phyloP scores from a whole-genome alignment of 2,797 vertebrate genomes.

The Nasua narica region DNA sequence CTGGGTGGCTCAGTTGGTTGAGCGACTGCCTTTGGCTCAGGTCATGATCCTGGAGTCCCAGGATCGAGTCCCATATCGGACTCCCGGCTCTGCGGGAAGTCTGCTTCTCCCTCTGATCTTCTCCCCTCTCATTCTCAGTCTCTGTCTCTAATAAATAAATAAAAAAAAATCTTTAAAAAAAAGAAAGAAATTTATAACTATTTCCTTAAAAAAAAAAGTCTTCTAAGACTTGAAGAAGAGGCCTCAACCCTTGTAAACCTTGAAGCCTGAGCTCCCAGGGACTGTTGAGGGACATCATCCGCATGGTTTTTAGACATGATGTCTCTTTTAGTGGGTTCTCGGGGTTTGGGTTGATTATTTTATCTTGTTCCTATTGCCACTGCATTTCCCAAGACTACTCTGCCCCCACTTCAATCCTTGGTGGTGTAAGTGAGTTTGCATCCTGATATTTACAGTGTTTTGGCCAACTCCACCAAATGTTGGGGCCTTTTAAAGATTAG shows the following conservation, averaged over 20 bases:
- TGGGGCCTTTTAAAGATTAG: neutral
- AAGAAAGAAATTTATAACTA: too few species aligned
- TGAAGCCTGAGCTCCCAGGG: neutral
- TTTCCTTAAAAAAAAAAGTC: too few species aligned
- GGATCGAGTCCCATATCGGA: too few species aligned
- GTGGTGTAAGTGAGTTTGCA: neutral
- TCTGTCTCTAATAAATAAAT: too few species aligned
- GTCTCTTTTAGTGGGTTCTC: neutral
- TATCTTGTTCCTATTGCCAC: neutral
- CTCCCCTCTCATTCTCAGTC: too few species aligned
- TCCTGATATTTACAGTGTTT: neutral
- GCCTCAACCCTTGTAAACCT: neutral
- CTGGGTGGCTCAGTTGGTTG: too few species aligned
- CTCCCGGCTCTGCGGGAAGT: too few species aligned
- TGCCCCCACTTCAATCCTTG: neutral
- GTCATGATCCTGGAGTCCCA: too few species aligned
- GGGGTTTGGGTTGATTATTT: neutral
- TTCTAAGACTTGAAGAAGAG: neutral
- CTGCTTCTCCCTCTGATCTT: too few species aligned
- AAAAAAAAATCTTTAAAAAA: too few species aligned
- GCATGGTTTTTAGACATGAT: neutral
- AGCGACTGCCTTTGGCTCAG: too few species aligned
- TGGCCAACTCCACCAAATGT: neutral
- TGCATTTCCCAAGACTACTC: neutral
- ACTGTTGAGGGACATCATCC: neutral